Evolutionary conservation across 2,888 invertebrate species (phyloP), one percentile per base, ranked within the genome.

Genomic region (Agrypnus murinus): DNA sequence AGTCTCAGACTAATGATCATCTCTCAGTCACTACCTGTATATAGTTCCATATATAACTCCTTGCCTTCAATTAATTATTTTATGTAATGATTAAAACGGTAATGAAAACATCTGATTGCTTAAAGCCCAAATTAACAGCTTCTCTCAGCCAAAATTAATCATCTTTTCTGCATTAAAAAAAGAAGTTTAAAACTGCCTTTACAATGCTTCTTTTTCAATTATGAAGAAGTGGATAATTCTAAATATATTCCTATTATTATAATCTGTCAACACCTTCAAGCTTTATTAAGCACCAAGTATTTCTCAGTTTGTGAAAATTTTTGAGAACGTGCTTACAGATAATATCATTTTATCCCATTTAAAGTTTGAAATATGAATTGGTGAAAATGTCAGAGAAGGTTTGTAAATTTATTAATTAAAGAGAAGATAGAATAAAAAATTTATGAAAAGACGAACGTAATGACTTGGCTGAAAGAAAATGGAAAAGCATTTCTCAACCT

Each of bases 1-100:
- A 48, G 32, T 36, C 62, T 46, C 34, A 46, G 46, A 48, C 62
- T 62, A 62, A 62, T 46, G 48, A 62, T 46, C 46, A 46, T 36
- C 31, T 25, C 58, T 58, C 40, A 38, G 58, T 58, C 38, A 58
- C 58, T 58, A 58, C 58, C 58, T 58, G 40, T 58, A 40, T 19
- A 40, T 58, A 58, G 38, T 58, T 25, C 40, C 38, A 58, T 58
- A 58, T 25, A 17, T 40, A 5, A 19, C 40, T 40, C 25, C 58
- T 58, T 3, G 36, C 19, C 38, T 32, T 40, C 50, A 32, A 25
- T 58, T 25, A 40, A 58, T 40, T 58, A 59, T 15, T 19, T 36
- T 59, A 59, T 31, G 12, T 45, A 25, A 19, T 43, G 59, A 25
- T 25, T 25, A 5, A 25, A n/a, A 25, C 5, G 25, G 5, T 25